Base-by-base conservation (phyloP, 1,140 invertebrate genomes). In the Harpegnathos saltator region DNA sequence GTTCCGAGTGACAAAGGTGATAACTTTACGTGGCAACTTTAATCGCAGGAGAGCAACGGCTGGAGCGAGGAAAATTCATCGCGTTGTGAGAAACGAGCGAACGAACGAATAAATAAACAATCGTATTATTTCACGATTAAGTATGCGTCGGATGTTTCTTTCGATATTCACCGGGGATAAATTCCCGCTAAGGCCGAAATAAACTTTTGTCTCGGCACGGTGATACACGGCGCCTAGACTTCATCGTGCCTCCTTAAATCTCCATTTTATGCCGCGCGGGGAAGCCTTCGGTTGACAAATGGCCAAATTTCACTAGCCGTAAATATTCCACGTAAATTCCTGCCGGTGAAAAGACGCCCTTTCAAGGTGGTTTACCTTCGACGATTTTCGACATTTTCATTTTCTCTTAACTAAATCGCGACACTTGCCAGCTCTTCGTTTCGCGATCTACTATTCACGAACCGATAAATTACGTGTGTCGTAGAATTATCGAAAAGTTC, bases 311-410 rank as follows among this genome's bases (percentile, higher is more conserved):
- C 22, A 9, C 29, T 29, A 29, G 14, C 38, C 63, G 7, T 68
- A 78, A 78, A 80, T 80, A 58, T 80, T 80, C 52, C 58, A 80
- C n/a, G 7, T 22, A 59, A 62, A 80, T 80, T 80, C 22, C 50
- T 19, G n/a, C 12, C 3, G 54, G 1, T 33, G 17, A 69, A 56
- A 69, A 48, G 33, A 14, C 56, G 0, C 9, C 15, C 22, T 11
- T n/a, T 29, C 7, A 29, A n/a, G 7, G 58, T 38, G 33, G 29
- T 58, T 78, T 44, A 11, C 17, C 38, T 54, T 52, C 1, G 1
- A 33, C 29, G 14, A 5, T 3, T 56, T 29, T 77, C 19, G 4
- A 14, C 9, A 17, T 5, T 52, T 63, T 75, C 3, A 0, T 54
- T 17, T 14, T 48, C 3, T 29, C 26, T 59, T 59, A 33, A 33